Conservation (phyloP, 2,797 vertebrate genomes). For the Oreochromis mossambicus region DNA sequence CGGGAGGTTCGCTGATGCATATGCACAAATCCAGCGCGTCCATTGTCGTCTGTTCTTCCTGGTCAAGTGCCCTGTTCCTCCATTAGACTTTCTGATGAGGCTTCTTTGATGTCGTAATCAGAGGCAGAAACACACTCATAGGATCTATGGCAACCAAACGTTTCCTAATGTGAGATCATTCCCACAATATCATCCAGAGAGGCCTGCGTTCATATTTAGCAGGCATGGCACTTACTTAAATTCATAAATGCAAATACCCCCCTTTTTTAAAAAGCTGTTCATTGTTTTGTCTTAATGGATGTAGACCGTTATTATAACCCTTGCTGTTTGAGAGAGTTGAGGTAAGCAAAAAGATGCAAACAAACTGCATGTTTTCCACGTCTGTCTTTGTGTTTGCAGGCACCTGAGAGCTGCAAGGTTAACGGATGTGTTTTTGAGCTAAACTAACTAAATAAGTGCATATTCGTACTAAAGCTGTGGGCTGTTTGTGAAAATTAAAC, state of each 20-base stretch:
- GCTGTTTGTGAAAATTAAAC: not conserved
- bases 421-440: not conserved
- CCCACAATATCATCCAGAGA: conserved; percentile 15
- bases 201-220: not conserved
- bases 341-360: conserved; percentile 6
- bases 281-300: not conserved
- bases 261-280: not conserved
- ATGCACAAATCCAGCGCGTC: conserved; percentile 21
- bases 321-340: not conserved
- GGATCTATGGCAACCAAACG: conserved; percentile 57
- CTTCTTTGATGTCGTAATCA: conserved; percentile 69
- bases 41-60: conserved; percentile 53
- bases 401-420: not conserved
- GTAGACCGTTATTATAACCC: not conserved
- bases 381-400: not conserved
- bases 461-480: not conserved
- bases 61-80: conserved; percentile 55
- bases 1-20: conserved; percentile 30
- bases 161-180: conserved; percentile 18
- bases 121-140: conserved; percentile 36
- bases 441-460: not conserved
- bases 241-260: conserved; percentile 19
- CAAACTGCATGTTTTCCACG: not conserved
- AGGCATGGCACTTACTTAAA: conserved; percentile 4
- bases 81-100: conserved; percentile 76